phyloP scores from a whole-genome alignment of 92 coral and sea anemone genomes.

The Bergia sp. region DNA sequence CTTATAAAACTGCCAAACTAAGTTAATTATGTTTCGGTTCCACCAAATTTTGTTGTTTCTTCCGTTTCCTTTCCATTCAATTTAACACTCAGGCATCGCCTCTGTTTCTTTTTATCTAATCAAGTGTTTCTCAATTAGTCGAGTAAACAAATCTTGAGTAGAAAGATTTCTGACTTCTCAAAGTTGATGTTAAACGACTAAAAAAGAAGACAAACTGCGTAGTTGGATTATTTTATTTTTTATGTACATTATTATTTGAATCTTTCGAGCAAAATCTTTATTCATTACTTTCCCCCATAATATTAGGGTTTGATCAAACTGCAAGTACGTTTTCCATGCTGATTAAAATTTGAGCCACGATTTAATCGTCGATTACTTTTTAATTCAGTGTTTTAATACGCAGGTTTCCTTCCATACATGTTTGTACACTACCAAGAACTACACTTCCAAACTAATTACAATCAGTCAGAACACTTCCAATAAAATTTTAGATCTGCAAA shows the following conservation, averaged over 20 bases:
- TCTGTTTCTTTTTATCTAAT: conserved; percentile 8
- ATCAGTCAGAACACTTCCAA: not conserved
- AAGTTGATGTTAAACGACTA: not conserved
- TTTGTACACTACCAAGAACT: not conserved
- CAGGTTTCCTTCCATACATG: not conserved
- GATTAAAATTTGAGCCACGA: not conserved
- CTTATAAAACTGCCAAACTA: not conserved
- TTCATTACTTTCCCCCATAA: not conserved
- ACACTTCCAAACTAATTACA: not conserved
- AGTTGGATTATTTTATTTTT: not conserved
- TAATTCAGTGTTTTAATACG: not conserved
- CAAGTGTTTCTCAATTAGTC: conserved; percentile 24
- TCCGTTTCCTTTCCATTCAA: not conserved
- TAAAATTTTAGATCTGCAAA: too few relatives aligned
- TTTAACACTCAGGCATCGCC: not conserved
- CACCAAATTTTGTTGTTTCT: not conserved
- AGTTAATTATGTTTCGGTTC: conserved; percentile 6
- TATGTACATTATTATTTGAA: not conserved
- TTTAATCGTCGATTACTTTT: not conserved
- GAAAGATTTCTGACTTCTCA: not conserved
- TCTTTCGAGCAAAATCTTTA: not conserved
- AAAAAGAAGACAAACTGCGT: not conserved
- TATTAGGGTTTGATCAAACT: not conserved
- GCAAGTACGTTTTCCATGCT: not conserved
- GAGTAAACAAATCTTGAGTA: too few relatives aligned